Evolutionary conservation across 2,888 invertebrate species (phyloP), one percentile per base, ranked within the genome.

Genomic region (Cephus runcator): DNA sequence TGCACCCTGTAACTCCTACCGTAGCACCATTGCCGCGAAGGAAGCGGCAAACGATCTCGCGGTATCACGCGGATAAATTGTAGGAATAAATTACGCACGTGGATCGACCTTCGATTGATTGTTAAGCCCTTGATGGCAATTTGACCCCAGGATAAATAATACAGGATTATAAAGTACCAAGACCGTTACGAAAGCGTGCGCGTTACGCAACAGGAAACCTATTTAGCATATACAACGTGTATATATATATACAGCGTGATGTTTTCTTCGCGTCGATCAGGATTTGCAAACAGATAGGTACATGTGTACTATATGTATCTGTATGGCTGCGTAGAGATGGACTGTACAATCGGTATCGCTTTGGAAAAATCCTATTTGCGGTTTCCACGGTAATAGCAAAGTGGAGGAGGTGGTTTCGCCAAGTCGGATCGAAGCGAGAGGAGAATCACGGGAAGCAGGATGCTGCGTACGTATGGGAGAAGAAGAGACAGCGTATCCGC

Each of bases 101-200:
- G 85, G 82, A 85, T 86, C 89, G 89, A 85, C 89, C 90, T 89
- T 90, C 88, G 88, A 88, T 87, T 88, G 85, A 89, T 90, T 89
- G 90, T 88, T 90, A 89, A 89, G 89, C 89, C 89, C 88, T 89
- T 90, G 89, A 90, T 90, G 89, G 89, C 88, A 87, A 90, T 90
- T 90, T 88, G 87, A 88, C 88, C 90, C 87, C 80, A 84, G 87
- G 86, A 78, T 84, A 83, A 83, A 85, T 88, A 87, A 87, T 87
- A 88, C 87, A 84, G 85, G 87, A 87, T 88, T 86, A 86, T 80
- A 86, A 84, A 85, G 85, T 88, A 56, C 9, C 85, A 84, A 81
- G 83, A 79, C 85, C 87, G 89, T 90, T 89, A 89, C 87, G 85
- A 86, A 88, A 86, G 87, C 86, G 82, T 31, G 15, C 81, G 83